These are phyloP conservation scores for Rhagoletis pomonella DNA, from an alignment of 1,140 invertebrate species.

Conservation along the genomic window DNA sequence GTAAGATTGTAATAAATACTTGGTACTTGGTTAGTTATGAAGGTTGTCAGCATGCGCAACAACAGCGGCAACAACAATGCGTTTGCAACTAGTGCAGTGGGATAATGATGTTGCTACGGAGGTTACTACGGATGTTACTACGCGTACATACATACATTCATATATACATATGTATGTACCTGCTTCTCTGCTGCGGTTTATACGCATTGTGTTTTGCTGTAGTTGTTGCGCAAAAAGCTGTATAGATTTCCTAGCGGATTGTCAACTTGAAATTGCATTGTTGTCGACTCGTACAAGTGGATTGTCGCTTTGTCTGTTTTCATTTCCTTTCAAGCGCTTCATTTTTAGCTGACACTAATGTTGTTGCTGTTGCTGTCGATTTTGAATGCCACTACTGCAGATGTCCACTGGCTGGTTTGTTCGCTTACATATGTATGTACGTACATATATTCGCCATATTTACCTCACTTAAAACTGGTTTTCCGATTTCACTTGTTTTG, in stretches of 20 bases:
- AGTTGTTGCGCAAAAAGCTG: slow-evolving; percentile 13
- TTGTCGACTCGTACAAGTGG: neutral
- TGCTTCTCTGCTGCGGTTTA: neutral
- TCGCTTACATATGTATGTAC: neutral
- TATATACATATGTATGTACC: neutral
- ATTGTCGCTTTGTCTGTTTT: neutral
- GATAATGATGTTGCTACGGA: neutral
- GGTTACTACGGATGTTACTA: neutral
- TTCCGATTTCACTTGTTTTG: neutral
- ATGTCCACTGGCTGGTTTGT: neutral
- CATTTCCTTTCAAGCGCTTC: slow-evolving; percentile 34
- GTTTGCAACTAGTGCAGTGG: neutral
- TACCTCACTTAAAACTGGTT: neutral
- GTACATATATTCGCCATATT: neutral
- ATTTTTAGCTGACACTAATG: slow-evolving; percentile 34
- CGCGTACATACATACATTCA: neutral
- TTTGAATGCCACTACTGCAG: neutral
- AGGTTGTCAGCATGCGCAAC: neutral
- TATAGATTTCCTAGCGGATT: slow-evolving; percentile 24
- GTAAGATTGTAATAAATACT: slow-evolving; percentile 37
- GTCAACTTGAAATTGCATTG: slow-evolving; percentile 6
- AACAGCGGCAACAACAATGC: neutral
- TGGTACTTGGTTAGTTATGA: neutral
- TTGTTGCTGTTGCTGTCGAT: slow-evolving; percentile 14
- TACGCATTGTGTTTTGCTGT: neutral